Base-by-base conservation (phyloP, 2,797 vertebrate genomes). In the Hoplostethus atlanticus region DNA sequence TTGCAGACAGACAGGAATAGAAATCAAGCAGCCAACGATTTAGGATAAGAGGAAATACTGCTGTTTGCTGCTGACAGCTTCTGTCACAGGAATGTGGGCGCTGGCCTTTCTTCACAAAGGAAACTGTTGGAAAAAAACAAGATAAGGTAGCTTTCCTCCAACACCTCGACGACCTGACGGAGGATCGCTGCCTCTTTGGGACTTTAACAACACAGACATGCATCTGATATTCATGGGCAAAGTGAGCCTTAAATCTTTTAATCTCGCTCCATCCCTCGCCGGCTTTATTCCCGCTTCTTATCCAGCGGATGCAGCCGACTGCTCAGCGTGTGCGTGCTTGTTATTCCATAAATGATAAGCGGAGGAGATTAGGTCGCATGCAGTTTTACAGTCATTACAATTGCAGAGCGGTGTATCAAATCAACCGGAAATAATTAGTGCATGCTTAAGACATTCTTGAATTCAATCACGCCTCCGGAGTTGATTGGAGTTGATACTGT, bases 211-310 rank as follows among this genome's bases (percentile, higher is more conserved):
- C 81, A 87, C 69, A 84, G 77, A 91, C 78, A 89, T 68, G 85
- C 78, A 86, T 91, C 87, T 91, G 80, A 93, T 92, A 90, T 91
- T 91, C 85, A 91, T 92, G 84, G 88, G 75, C 89, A 91, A 92
- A 94, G 92, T 89, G 89, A 92, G 91, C 76, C 81, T 90, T 87
- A 91, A 89, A 87, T 89, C 91, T 91, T 90, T 92, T 92, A 92
- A 92, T 92, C 91, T 91, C 75, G 59, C 83, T 86, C 79, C 64
- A 91, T 89, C 90, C 84, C 83, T 87, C 62, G 74, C 80, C 80
- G 83, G 85, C 90, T 92, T 92, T 92, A 91, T 89, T 91, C 86
- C 3, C 44, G 50, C 84, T 83, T 90, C 87, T 83, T 70, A 91
- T 91, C 81, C 83, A 79, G 87, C 88, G 87, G 68, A 58, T 3